phyloP scores from a whole-genome alignment of 2,888 invertebrate species.

The Monochamus alternatus region DNA sequence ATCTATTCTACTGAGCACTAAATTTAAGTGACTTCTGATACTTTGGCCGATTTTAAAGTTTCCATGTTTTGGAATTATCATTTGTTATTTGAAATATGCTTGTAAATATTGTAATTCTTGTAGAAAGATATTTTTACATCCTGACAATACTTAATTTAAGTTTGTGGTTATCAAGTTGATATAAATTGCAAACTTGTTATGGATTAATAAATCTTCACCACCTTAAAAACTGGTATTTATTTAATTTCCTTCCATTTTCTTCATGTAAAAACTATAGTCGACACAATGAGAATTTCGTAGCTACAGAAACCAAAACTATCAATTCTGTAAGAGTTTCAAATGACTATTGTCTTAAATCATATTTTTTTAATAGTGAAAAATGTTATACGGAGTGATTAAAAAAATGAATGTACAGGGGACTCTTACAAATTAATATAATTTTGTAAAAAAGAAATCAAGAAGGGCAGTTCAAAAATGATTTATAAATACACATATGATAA shows the following conservation, averaged over 20 bases:
- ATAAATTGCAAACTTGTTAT: conserved; percentile 42
- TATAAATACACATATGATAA: no score
- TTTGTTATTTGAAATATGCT: conserved; percentile 40
- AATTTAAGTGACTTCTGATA: conserved; percentile 22
- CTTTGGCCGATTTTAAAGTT: conserved; percentile 14
- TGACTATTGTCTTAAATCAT: no score
- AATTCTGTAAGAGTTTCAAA: no score
- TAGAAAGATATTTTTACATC: conserved; percentile 68
- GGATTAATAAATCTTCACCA: conserved; percentile 43
- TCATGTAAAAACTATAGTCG: neutral
- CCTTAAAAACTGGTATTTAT: neutral
- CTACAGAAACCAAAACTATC: no score
- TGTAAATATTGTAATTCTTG: conserved; percentile 57
- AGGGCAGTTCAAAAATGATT: no score
- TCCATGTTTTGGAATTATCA: conserved; percentile 22
- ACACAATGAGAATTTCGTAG: neutral
- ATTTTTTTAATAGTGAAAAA: no score
- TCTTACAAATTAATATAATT: no score
- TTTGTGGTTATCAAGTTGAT: conserved; percentile 40
- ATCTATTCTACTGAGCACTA: conserved; percentile 8
- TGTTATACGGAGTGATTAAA: no score
- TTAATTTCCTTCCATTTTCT: neutral
- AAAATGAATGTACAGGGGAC: no score
- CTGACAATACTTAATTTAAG: conserved; percentile 65
- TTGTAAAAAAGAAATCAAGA: no score